phyloP scores from a whole-genome alignment of 1,140 invertebrate species.

The Euwallacea similis region DNA sequence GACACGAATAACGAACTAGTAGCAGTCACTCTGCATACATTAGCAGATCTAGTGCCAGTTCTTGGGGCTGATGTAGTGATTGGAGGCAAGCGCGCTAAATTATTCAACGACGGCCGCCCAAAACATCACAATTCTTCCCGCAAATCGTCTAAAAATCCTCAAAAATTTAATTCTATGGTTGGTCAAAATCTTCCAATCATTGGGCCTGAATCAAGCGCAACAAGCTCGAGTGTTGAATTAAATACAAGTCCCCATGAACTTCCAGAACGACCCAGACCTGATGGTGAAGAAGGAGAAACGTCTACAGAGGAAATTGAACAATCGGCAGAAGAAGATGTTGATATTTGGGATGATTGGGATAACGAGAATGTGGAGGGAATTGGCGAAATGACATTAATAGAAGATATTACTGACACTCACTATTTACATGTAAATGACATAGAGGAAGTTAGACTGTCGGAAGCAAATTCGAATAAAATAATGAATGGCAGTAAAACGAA shows the following conservation, averaged over 20 bases:
- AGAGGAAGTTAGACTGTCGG: background rate
- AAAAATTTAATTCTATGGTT: slow-evolving; percentile 34
- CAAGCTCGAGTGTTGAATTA: slow-evolving; percentile 14
- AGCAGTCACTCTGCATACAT: slow-evolving; percentile 71
- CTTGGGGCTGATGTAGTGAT: slow-evolving; percentile 78
- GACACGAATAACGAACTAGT: slow-evolving; percentile 81
- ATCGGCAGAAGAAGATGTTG: slow-evolving; percentile 51
- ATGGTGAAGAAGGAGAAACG: slow-evolving; percentile 75
- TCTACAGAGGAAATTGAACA: slow-evolving; percentile 55
- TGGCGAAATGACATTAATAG: background rate
- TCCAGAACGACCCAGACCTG: slow-evolving; percentile 74
- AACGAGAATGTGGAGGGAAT: slow-evolving; percentile 53
- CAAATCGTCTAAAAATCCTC: slow-evolving; percentile 23
- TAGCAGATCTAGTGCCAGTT: slow-evolving; percentile 81
- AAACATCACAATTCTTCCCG: slow-evolving; percentile 46
- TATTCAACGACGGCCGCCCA: slow-evolving; percentile 82
- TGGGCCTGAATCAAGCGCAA: background rate
- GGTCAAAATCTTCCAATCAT: background rate
- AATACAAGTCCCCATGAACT: slow-evolving; percentile 53
- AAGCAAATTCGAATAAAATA: background rate
- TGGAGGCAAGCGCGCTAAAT: slow-evolving; percentile 73
- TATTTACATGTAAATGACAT: background rate
- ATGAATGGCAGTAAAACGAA: slow-evolving; percentile 32
- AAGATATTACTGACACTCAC: background rate
- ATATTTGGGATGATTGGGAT: slow-evolving; percentile 79